Evolutionary conservation across 2,113 vertebrate genomes (phyloP), one percentile per base, ranked within the genome.

Genomic region (Crotalus tigris): DNA sequence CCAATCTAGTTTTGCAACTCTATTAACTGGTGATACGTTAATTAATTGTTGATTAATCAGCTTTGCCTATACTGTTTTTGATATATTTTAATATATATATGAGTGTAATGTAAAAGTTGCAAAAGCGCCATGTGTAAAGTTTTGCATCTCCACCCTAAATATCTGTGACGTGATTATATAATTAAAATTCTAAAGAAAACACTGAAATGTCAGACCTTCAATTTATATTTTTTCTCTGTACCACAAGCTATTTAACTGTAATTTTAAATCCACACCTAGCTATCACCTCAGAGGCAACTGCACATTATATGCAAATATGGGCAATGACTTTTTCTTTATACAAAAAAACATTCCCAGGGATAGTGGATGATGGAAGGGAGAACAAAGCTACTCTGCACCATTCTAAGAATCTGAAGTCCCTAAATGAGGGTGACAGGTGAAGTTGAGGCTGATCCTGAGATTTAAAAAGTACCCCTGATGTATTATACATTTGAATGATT

Each of bases 191-290:
- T 24, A 90, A 90, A 92, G 64, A 39, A 44, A 75, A 85, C 88
- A 90, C 54, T 57, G 55, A 90, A 93, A 90, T 58, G 29, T 53
- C 64, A 93, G 85, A 90, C 92, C 88, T 85, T 85, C 29, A 59
- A 93, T 61, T 93, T 85, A 39, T 90, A 49, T 54, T 85, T 21
- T 90, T 90, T 29, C 55, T 86, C 51, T 29, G n/a, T 86, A 86
- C 44, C 54, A 88, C n/a, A 92, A 61, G 39, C 44, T 39, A 69
- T 88, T 61, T 88, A 92, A 88, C 46, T 39, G 5, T 51, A 90
- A n/a, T 39, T 90, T 90, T 59, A 59, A 69, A 85, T 53, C 75
- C 88, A 86, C 23, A 33, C 55, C 75, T 39, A 89, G 55, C 57
- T 88, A 88, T 88, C 91, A 92, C 86, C 86, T 92, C 85, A 51